Conservation (phyloP, 2,888 invertebrate genomes). For the Drosophila colorata region DNA sequence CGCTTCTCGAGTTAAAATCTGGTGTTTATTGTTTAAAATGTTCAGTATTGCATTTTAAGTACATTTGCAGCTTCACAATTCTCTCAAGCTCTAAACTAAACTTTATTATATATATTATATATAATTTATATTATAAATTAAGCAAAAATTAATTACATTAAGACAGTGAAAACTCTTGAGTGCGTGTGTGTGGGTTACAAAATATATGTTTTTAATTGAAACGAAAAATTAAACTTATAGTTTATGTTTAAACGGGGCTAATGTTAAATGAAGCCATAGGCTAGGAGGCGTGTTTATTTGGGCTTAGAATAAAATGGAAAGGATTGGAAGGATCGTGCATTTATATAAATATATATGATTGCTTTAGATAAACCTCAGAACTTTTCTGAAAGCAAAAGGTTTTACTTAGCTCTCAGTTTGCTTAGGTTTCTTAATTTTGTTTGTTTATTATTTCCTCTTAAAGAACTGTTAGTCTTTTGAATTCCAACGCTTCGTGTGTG, state of each 20-base stretch:
- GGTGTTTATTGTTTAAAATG: slow-evolving; percentile 62
- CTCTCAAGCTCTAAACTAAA: slow-evolving; percentile 38
- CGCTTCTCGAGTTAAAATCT: slow-evolving; percentile 65
- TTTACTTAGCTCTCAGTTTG: slow-evolving; percentile 4
- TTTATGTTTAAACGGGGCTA: slow-evolving; percentile 5
- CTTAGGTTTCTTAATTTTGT: slow-evolving; percentile 5
- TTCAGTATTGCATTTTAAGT: slow-evolving; percentile 65
- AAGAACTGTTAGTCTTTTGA: slow-evolving; percentile 79
- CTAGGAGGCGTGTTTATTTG: slow-evolving; percentile 58
- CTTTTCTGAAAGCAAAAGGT: background rate
- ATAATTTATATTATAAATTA: slow-evolving; percentile 64
- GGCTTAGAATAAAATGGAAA: slow-evolving; percentile 41
- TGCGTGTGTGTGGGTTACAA: slow-evolving; percentile 3
- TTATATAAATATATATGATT: slow-evolving; percentile 16
- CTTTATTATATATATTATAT: slow-evolving; percentile 58
- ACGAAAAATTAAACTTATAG: slow-evolving; percentile 13
- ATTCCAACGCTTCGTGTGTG: slow-evolving; percentile 61
- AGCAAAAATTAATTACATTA: slow-evolving; percentile 57
- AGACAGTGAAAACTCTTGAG: slow-evolving; percentile 41
- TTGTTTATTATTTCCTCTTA: slow-evolving; percentile 49
- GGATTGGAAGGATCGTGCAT: slow-evolving; percentile 58
- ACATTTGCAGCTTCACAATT: slow-evolving; percentile 54
- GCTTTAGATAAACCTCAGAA: slow-evolving; percentile 7
- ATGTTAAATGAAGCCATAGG: slow-evolving; percentile 59
- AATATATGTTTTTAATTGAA: slow-evolving; percentile 6